Evolutionary conservation across 1,140 invertebrate species (phyloP).

Genomic region (Drosophila yakuba): DNA sequence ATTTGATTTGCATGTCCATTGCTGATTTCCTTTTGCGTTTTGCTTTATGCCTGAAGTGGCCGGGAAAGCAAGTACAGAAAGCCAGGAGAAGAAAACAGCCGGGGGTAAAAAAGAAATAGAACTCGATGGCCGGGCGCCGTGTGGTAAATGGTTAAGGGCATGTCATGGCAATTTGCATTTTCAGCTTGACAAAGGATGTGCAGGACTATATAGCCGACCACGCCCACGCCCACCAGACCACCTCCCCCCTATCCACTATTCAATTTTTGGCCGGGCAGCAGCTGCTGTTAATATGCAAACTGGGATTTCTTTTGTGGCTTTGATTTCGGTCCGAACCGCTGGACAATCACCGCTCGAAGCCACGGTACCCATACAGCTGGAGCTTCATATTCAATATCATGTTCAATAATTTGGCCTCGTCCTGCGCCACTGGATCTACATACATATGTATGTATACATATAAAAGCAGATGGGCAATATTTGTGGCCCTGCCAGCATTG

Average conservation of each 20-base stretch:
- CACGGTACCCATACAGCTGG: conserved; percentile 1
- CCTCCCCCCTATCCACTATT: conserved; percentile 37
- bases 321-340: conserved; percentile 59
- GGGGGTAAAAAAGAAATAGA: conserved; percentile 31
- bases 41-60: conserved; percentile 65
- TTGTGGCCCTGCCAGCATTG: conserved; percentile 29
- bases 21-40: conserved; percentile 74
- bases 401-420: conserved; percentile 61
- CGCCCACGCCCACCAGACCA: not conserved
- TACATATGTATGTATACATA: conserved; percentile 1
- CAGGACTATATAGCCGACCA: conserved; percentile 44
- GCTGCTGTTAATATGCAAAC: conserved; percentile 81
- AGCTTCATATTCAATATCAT: conserved; percentile 74
- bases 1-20: conserved; percentile 43
- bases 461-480: conserved; percentile 49
- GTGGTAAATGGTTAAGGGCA: conserved; percentile 81
- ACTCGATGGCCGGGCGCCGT: conserved; percentile 48
- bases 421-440: conserved; percentile 14
- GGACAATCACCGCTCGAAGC: conserved; percentile 12
- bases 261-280: conserved; percentile 56
- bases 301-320: conserved; percentile 83
- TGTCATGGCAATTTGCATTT: conserved; percentile 83
- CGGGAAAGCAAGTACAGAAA: conserved; percentile 21
- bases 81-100: conserved; percentile 31
- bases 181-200: conserved; percentile 81